phyloP scores from a whole-genome alignment of 2,888 invertebrate genomes.

The Zelleria hepariella region DNA sequence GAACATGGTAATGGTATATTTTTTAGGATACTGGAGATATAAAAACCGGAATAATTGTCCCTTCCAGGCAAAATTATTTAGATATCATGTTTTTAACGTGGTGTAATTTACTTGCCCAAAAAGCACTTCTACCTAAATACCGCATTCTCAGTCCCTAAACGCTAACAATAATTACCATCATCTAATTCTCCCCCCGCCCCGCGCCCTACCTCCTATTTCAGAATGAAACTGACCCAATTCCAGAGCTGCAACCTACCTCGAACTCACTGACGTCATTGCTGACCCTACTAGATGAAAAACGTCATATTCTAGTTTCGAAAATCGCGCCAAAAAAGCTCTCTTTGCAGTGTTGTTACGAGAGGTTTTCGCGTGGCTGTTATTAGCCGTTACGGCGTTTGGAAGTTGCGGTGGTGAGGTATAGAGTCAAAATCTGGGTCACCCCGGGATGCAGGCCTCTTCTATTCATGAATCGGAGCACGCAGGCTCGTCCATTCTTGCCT shows the following conservation, averaged over 20 bases:
- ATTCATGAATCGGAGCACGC: slow-evolving; percentile 71
- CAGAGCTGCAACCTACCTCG: slow-evolving; percentile 57
- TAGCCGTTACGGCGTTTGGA: slow-evolving; percentile 27
- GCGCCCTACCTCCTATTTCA: slow-evolving; percentile 65
- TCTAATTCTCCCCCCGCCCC: slow-evolving; percentile 34
- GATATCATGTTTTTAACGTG: too few relatives aligned
- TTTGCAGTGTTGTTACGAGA: not conserved
- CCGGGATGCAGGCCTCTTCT: slow-evolving; percentile 76
- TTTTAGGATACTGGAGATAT: too few relatives aligned
- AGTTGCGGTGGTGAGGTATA: slow-evolving; percentile 21
- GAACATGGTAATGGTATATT: too few relatives aligned
- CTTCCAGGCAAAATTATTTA: too few relatives aligned
- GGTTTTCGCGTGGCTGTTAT: not conserved
- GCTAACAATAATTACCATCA: slow-evolving; percentile 25
- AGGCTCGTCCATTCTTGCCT: slow-evolving; percentile 56
- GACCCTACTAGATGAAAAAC: slow-evolving; percentile 31
- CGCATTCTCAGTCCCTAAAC: not conserved
- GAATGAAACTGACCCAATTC: slow-evolving; percentile 78
- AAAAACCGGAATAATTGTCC: too few relatives aligned
- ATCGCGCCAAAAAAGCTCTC: not conserved
- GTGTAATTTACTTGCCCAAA: too few relatives aligned
- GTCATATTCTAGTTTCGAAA: not conserved
- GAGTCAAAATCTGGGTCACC: slow-evolving; percentile 76
- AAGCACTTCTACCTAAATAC: not conserved
- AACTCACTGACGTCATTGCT: slow-evolving; percentile 71